Evolutionary conservation across 2,888 invertebrate genomes (phyloP).

Genomic region (Cataglyphis albicans): DNA sequence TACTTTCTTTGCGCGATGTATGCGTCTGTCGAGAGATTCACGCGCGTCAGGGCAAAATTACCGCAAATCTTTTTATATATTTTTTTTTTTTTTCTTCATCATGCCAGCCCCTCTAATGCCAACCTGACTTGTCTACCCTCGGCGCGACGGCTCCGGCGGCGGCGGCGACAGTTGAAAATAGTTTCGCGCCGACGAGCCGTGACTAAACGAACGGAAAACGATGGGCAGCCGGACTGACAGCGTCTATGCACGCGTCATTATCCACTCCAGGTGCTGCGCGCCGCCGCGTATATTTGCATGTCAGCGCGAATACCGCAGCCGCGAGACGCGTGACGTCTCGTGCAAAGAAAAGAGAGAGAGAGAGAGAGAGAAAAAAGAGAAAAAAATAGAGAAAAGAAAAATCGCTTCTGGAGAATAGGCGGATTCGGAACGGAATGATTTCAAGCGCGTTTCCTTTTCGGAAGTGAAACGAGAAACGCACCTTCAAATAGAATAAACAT

Average conservation of each 20-base stretch:
- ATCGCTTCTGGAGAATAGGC: not conserved
- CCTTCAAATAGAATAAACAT: conserved; percentile 46
- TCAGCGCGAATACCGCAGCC: conserved; percentile 55
- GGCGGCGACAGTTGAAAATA: conserved; percentile 55
- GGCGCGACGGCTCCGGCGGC: conserved; percentile 29
- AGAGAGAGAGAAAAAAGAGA: not conserved
- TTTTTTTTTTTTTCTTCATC: conserved; percentile 11
- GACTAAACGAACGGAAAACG: conserved; percentile 67
- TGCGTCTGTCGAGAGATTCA: conserved; percentile 32
- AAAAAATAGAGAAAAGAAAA: conserved; percentile 5
- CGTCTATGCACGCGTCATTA: conserved; percentile 58
- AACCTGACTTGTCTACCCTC: conserved; percentile 48
- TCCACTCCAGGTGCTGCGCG: conserved; percentile 59
- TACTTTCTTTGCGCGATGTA: conserved; percentile 24
- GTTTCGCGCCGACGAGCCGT: conserved; percentile 62
- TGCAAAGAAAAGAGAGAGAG: conserved; percentile 3
- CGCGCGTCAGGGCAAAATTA: conserved; percentile 54
- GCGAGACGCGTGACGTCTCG: conserved; percentile 51
- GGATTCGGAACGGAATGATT: not conserved
- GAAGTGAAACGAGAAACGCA: conserved; percentile 43
- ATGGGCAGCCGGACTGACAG: conserved; percentile 65
- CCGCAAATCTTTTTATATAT: conserved; percentile 7
- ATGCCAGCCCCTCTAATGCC: conserved; percentile 22
- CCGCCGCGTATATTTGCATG: conserved; percentile 53
- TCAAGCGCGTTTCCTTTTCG: conserved; percentile 10